Percentiles rank a stretch among this genome's conserved stretches.
phyloP scores from a whole-genome alignment of 2,888 invertebrate genomes.

The Rotaria socialis region DNA sequence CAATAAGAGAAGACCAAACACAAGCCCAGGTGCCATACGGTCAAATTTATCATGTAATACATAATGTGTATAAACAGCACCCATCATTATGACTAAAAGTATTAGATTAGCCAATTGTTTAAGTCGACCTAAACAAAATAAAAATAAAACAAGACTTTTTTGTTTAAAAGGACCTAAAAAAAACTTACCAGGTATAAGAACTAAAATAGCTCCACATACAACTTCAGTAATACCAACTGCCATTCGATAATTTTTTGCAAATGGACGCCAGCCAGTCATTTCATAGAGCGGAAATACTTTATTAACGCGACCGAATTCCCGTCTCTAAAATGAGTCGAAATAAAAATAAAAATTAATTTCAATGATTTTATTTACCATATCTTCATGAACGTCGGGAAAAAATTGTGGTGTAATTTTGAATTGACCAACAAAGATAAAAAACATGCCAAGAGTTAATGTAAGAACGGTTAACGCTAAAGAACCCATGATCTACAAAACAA shows the following conservation, averaged over 20 bases:
- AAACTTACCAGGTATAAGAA: constrained; percentile 31
- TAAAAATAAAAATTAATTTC: background rate
- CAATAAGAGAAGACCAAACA: constrained; percentile 57
- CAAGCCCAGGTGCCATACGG: constrained; percentile 57
- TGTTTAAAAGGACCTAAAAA: no score
- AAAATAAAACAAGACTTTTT: background rate
- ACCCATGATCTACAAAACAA: constrained; percentile 40
- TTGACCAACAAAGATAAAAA: constrained; percentile 43
- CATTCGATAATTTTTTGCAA: constrained; percentile 46
- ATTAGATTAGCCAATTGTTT: constrained; percentile 83
- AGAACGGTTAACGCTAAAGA: constrained; percentile 42
- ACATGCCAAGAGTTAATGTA: constrained; percentile 41
- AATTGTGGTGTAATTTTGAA: constrained; percentile 45
- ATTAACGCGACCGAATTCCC: constrained; percentile 44
- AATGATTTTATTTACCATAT: constrained; percentile 38
- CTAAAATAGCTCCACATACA: constrained; percentile 40
- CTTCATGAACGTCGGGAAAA: constrained; percentile 42
- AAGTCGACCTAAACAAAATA: constrained; percentile 71
- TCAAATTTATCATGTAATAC: constrained; percentile 57
- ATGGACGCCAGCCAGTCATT: constrained; percentile 44
- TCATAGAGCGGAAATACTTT: constrained; percentile 47
- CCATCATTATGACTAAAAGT: constrained; percentile 75
- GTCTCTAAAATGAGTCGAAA: background rate
- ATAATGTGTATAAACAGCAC: constrained; percentile 76
- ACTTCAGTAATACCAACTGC: constrained; percentile 37